Evolutionary conservation across 2,113 vertebrate species (phyloP).

Genomic region (Aegithalos caudatus): DNA sequence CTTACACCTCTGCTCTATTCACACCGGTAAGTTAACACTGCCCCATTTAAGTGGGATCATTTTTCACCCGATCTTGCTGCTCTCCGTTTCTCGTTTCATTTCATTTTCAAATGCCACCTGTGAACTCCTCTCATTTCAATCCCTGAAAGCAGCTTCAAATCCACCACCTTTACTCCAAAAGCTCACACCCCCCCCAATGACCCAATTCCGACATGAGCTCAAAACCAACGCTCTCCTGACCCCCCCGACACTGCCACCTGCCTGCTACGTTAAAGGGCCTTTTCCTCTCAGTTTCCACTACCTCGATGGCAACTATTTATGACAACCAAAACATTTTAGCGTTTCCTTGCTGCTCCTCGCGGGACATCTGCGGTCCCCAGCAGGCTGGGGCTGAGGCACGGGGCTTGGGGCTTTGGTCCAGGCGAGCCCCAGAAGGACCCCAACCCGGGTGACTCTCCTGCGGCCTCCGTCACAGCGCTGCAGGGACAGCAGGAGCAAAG

Average conservation of each 20-base stretch:
- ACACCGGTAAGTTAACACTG: not conserved
- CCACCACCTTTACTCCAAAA: not conserved
- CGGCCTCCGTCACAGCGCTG: fast-evolving
- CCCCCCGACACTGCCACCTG: not conserved
- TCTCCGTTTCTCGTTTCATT: not conserved
- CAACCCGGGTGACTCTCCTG: fast-evolving
- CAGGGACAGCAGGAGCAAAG: fast-evolving
- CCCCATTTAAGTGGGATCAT: too few species aligned
- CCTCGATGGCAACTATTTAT: fast-evolving
- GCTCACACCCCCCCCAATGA: not conserved
- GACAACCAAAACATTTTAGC: not conserved
- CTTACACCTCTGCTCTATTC: too few species aligned
- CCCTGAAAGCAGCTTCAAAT: not conserved
- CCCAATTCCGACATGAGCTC: not conserved
- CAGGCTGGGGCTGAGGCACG: not conserved
- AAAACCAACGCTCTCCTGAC: not conserved
- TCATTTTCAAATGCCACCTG: not conserved
- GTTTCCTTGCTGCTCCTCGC: not conserved
- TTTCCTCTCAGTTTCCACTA: not conserved
- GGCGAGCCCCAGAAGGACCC: not conserved
- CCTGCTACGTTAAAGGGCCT: not conserved
- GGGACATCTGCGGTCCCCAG: not conserved
- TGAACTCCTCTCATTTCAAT: not conserved
- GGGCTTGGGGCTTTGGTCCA: not conserved
- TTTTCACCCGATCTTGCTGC: not conserved